These are phyloP conservation scores for Sphenodon punctatus DNA, from an alignment of 2,797 vertebrate species.

Conservation along the genomic window DNA sequence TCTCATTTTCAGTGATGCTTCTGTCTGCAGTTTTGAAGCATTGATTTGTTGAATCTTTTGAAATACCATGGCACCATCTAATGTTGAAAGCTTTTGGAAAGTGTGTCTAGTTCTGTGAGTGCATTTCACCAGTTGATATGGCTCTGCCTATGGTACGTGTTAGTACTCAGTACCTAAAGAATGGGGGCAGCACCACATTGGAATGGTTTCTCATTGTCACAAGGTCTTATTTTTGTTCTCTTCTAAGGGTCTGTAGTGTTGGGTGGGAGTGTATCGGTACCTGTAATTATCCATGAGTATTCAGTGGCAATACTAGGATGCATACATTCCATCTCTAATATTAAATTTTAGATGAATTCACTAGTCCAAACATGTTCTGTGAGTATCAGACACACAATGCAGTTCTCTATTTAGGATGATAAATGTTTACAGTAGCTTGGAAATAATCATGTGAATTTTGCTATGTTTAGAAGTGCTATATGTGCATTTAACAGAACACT, in stretches of 20 bases:
- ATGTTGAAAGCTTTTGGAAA: neutral
- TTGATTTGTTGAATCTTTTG: neutral
- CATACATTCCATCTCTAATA: neutral
- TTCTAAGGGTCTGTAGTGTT: neutral
- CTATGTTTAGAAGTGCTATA: too few relatives aligned
- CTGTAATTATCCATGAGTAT: neutral
- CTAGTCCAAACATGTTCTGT: neutral
- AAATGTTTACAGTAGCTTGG: too few relatives aligned
- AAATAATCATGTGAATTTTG: too few relatives aligned
- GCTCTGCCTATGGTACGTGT: too few relatives aligned
- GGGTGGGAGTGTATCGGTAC: neutral
- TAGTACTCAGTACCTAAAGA: neutral
- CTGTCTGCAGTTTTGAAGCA: neutral
- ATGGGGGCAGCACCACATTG: neutral
- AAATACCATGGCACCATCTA: neutral
- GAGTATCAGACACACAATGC: neutral
- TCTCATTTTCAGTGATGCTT: neutral
- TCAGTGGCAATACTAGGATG: neutral
- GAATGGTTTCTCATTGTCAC: neutral
- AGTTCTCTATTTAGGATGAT: too few relatives aligned
- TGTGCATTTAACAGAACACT: too few relatives aligned
- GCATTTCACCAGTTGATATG: neutral
- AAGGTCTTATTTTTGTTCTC: neutral
- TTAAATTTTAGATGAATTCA: rapidly evolving
- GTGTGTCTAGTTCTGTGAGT: neutral